A percentile compares a stretch with the other conserved stretches of the same genome.
Conservation (phyloP, 2,888 invertebrate genomes). For the Standfussiana lucernea region DNA sequence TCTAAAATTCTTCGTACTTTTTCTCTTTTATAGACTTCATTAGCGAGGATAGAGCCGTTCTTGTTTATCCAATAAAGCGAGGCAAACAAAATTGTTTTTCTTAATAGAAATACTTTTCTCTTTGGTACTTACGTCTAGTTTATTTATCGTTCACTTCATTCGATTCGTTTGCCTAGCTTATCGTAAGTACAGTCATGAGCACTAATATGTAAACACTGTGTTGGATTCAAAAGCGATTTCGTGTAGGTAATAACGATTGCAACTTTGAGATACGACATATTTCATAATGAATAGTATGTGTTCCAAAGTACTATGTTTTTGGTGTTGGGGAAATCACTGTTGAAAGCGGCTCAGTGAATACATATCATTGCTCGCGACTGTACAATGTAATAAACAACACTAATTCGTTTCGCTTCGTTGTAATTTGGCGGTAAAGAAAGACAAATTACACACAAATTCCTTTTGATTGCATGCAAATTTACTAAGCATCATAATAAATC, state of each 20-base stretch:
- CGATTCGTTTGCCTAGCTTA: constrained; percentile 11
- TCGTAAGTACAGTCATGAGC: neutral
- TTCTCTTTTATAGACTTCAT: constrained; percentile 18
- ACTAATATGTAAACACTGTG: neutral
- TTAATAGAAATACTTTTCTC: constrained; percentile 24
- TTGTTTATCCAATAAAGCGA: constrained; percentile 22
- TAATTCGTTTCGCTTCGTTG: constrained; percentile 35
- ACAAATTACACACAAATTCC: constrained; percentile 55
- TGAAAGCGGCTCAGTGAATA: neutral
- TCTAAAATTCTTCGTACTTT: neutral
- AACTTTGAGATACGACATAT: neutral
- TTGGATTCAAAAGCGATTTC: neutral
- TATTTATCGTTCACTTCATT: constrained; percentile 34
- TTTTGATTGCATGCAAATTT: constrained; percentile 56
- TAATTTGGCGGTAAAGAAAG: constrained; percentile 56
- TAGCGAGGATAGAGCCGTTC: constrained; percentile 15
- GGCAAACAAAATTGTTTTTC: constrained; percentile 12
- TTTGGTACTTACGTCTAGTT: constrained; percentile 9
- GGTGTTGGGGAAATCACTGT: neutral
- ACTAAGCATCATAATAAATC: constrained; percentile 62
- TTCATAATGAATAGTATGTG: neutral
- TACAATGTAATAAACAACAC: constrained; percentile 51
- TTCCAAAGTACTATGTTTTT: neutral
- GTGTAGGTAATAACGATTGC: neutral
- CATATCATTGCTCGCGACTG: neutral